Percentiles rank a stretch among this genome's conserved stretches.
Evolutionary conservation across 2,113 vertebrate species (phyloP).

Genomic region (Stomatorhinus ivindoensis): DNA sequence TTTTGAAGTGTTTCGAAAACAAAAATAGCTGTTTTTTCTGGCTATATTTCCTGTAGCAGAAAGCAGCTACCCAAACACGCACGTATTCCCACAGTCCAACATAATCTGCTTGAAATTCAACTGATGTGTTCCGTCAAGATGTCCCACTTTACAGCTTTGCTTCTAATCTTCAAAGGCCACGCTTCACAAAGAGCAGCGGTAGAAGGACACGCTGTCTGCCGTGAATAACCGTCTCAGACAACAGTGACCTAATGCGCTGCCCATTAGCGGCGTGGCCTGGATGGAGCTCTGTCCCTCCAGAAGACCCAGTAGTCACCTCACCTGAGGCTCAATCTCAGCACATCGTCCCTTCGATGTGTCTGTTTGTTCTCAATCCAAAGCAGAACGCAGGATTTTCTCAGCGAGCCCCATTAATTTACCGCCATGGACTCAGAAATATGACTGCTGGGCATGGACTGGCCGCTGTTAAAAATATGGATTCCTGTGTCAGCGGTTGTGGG

Average conservation of each 20-base stretch:
- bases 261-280: neutral
- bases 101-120: neutral
- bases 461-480: neutral
- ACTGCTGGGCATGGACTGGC: neutral
- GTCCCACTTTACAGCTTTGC: no score
- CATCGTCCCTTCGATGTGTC: neutral
- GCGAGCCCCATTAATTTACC: no score
- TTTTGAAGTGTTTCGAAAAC: neutral
- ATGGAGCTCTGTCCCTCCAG: neutral
- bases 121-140: neutral
- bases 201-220: neutral
- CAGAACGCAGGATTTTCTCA: neutral
- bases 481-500: neutral
- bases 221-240: no score
- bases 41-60: neutral
- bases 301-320: neutral
- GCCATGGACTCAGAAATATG: neutral
- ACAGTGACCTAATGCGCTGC: neutral
- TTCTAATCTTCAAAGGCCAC: neutral
- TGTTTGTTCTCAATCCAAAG: neutral
- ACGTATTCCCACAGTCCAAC: neutral
- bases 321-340: neutral
- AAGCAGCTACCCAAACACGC: neutral
- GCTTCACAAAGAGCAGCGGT: neutral
- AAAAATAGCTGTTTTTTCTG: neutral